A percentile compares a stretch with the other conserved stretches of the same genome.
phyloP scores from a whole-genome alignment of 2,888 invertebrate species.

The Diadegma fenestrale region DNA sequence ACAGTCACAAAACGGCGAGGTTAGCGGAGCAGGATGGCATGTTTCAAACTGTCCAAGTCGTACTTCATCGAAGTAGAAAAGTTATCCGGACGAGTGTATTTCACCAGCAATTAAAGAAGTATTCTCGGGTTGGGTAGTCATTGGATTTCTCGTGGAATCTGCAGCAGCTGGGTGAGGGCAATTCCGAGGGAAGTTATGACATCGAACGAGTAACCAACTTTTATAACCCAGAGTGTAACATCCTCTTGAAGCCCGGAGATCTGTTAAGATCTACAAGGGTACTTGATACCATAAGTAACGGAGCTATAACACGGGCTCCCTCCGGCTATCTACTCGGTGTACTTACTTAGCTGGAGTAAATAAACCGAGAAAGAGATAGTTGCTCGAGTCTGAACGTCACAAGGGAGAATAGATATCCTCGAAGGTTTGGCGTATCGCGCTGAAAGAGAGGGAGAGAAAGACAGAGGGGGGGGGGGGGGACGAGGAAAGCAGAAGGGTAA shows the following conservation, averaged over 20 bases:
- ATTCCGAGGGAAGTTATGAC: not conserved
- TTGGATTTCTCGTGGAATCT: slow-evolving; percentile 19
- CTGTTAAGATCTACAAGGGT: slow-evolving; percentile 8
- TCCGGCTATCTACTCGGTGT: not conserved
- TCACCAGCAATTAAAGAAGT: slow-evolving; percentile 23
- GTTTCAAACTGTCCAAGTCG: not conserved
- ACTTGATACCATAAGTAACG: slow-evolving; percentile 26
- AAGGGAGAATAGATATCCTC: slow-evolving; percentile 30
- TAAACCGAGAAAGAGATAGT: slow-evolving; percentile 41
- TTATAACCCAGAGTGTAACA: slow-evolving; percentile 1
- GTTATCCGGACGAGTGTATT: slow-evolving; percentile 20
- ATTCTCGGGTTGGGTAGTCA: not conserved
- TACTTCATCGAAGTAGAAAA: slow-evolving; percentile 35
- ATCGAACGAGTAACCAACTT: slow-evolving; percentile 29
- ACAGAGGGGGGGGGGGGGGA: not conserved
- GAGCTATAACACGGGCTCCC: slow-evolving; percentile 2
- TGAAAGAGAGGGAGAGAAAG: not conserved
- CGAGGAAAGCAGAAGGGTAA: not conserved
- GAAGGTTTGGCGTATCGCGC: slow-evolving; percentile 1
- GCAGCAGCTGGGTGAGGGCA: slow-evolving; percentile 3
- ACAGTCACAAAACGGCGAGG: slow-evolving; percentile 13
- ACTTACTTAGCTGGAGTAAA: slow-evolving; percentile 35
- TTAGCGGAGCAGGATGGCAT: not conserved
- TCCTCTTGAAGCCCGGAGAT: slow-evolving; percentile 29
- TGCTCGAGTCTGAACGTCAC: slow-evolving; percentile 14